Percentiles rank a stretch among this genome's conserved stretches.
These are phyloP conservation scores for Ophion costatus DNA, from an alignment of 2,888 invertebrate genomes.

Conservation along the genomic window DNA sequence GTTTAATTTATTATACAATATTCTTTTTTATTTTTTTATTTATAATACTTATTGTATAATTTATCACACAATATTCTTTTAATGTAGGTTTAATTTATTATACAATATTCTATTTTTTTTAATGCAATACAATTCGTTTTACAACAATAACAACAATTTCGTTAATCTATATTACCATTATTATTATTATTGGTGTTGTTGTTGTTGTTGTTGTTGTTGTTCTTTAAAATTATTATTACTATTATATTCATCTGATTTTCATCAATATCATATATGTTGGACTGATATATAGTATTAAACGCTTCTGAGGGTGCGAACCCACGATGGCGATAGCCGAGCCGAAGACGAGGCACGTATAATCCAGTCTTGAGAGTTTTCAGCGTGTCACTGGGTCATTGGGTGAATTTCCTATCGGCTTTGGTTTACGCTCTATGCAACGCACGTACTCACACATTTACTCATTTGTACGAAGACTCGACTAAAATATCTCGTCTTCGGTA, in stretches of 20 bases:
- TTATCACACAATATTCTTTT: no score
- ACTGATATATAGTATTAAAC: constrained; percentile 10
- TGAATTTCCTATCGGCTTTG: constrained; percentile 54
- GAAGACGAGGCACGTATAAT: constrained; percentile 19
- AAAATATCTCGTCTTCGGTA: constrained; percentile 21
- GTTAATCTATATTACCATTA: background rate
- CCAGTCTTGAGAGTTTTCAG: constrained; percentile 53
- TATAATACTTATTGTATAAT: no score
- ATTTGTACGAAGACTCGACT: constrained; percentile 31
- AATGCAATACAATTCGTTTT: no score
- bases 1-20: no score
- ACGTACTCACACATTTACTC: constrained; percentile 44
- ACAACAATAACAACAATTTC: background rate
- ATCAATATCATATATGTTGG: background rate
- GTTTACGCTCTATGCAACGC: constrained; percentile 17
- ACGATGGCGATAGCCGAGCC: background rate
- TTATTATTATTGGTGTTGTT: no score
- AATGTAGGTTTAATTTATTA: no score
- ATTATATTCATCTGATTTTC: background rate
- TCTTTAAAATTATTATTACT: constrained; percentile 3
- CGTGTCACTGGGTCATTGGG: constrained; percentile 70
- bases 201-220: no score
- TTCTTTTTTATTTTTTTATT: no score
- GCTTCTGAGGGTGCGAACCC: constrained; percentile 21
- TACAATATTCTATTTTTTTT: no score